phyloP scores from a whole-genome alignment of 2,797 vertebrate genomes.

The Thalassophryne amazonica region DNA sequence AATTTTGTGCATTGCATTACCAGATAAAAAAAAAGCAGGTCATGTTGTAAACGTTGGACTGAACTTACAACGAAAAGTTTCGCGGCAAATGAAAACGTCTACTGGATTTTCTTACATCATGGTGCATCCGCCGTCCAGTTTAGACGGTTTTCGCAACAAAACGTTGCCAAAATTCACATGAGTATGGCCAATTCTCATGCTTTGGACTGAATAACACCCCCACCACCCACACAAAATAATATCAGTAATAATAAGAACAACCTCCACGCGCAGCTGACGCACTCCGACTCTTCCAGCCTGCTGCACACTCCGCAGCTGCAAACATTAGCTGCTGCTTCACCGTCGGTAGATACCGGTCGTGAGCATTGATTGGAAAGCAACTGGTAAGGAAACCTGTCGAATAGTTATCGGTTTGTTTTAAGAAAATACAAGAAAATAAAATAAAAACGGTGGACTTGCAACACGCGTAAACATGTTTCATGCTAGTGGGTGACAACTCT shows the following conservation, averaged over 20 bases:
- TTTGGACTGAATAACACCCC: no score
- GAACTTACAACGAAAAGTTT: constrained; percentile 4
- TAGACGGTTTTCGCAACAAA: no score
- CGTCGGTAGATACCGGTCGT: constrained; percentile 40
- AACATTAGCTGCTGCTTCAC: constrained; percentile 42
- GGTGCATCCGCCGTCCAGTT: not conserved
- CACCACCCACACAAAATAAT: not conserved
- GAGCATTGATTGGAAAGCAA: constrained; percentile 42
- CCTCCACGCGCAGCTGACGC: constrained; percentile 47
- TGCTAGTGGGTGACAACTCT: constrained; percentile 40
- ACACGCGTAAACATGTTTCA: constrained; percentile 14
- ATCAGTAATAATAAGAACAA: constrained; percentile 9
- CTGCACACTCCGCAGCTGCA: constrained; percentile 31
- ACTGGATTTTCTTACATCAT: constrained; percentile 34
- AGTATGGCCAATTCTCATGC: no score
- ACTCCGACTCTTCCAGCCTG: constrained; percentile 8
- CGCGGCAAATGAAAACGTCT: constrained; percentile 34
- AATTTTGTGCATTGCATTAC: constrained; percentile 13
- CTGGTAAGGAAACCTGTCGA: constrained; percentile 52
- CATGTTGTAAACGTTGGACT: not conserved
- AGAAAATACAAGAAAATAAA: not conserved
- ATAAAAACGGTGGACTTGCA: not conserved
- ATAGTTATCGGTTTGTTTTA: not conserved
- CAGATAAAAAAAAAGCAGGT: not conserved
- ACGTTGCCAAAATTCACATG: no score